A percentile compares a stretch with the other conserved stretches of the same genome.
These are phyloP conservation scores for Aspiorhynchus laticeps DNA, from an alignment of 2,113 vertebrate species.

Conservation along the genomic window DNA sequence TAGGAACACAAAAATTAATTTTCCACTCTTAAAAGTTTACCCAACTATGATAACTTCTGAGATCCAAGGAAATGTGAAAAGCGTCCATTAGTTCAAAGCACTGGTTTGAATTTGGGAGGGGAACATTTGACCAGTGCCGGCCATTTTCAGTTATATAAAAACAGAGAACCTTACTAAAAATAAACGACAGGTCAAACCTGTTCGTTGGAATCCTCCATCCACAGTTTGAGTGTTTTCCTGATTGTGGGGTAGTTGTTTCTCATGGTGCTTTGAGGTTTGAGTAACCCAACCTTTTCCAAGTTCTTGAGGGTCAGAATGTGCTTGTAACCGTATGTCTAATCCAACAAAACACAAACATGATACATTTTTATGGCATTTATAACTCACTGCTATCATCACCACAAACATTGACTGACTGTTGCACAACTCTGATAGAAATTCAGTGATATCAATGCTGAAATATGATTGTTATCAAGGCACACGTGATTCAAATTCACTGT, in stretches of 20 bases:
- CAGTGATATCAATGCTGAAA: background rate
- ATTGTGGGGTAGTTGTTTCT: slow-evolving; percentile 96
- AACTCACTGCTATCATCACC: too few species aligned
- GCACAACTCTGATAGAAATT: background rate
- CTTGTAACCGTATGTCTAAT: slow-evolving; percentile 93
- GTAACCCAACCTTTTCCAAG: slow-evolving; percentile 89
- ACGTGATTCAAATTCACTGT: background rate
- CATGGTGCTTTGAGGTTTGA: slow-evolving; percentile 82
- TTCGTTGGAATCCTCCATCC: slow-evolving; percentile 98
- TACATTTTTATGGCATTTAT: background rate
- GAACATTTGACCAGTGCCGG: background rate
- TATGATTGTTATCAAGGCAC: background rate
- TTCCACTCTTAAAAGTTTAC: background rate
- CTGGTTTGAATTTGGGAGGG: background rate
- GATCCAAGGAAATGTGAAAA: background rate
- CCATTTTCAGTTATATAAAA: background rate
- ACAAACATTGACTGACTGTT: background rate
- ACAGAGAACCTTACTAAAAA: background rate
- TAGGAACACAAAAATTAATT: too few species aligned
- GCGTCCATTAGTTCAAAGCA: background rate
- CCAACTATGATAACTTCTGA: background rate
- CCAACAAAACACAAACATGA: slow-evolving; percentile 21
- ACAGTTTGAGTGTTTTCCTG: slow-evolving; percentile 93
- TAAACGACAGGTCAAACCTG: slow-evolving; percentile 74
- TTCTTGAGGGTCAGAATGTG: slow-evolving; percentile 93